Base-by-base conservation (phyloP, 1,140 invertebrate species). In the Argopecten irradians region DNA sequence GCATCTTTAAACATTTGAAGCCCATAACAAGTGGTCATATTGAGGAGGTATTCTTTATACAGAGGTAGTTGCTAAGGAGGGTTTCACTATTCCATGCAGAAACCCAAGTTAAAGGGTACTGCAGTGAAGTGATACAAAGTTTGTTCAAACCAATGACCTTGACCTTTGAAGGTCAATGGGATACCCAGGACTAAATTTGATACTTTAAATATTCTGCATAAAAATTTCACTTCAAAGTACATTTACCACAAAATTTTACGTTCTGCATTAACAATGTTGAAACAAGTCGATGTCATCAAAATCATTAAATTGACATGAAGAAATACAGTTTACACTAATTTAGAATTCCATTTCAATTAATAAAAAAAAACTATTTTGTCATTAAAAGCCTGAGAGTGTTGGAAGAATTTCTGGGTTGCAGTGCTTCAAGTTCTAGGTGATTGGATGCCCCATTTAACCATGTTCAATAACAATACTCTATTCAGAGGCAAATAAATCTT, bases 401-500 rank as follows among this genome's bases (percentile, higher is more conserved):
- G 55, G 55, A n/a, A 22, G 28, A n/a, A 71, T 2, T 71, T 71
- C 22, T 71, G 19, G n/a, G 55, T 71, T 28, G 28, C 28, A 22
- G 22, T 71, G 55, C 55, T n/a, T 71, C 1, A 28, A n/a, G 43
- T n/a, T 71, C 1, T 71, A n/a, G 43, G 43, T 55, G 43, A 55
- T 55, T 55, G 43, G 55, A 71, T 71, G 55, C 55, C 55, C 16
- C 55, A 71, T 71, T 71, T 28, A 71, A n/a, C 55, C 5, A n/a
- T 71, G 55, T 71, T 71, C 55, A 71, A 71, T 71, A 71, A 71
- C 55, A 71, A 71, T 71, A 71, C 55, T 5, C 55, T 71, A 71
- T 71, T 71, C 55, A 71, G 8, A 71, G 55, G 8, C n/a, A 71
- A 71, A 71, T 71, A 71, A 71, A 71, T 71, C 55, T 71, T 71